Conservation (phyloP, 37 sponge, comb jelly and placozoan species). For the Geodia barretti region DNA sequence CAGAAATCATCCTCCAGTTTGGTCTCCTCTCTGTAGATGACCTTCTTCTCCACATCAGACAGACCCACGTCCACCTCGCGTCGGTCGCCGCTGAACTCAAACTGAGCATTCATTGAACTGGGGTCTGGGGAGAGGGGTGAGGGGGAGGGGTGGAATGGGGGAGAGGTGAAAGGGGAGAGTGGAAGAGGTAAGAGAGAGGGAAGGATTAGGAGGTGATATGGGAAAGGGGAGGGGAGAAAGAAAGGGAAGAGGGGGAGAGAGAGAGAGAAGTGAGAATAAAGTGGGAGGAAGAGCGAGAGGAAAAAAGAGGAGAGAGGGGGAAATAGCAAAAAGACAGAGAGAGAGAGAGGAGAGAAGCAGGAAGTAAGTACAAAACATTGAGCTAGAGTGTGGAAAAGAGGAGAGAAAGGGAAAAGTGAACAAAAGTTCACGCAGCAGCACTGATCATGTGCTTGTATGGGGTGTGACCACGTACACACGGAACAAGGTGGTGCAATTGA, state of each 20-base stretch:
- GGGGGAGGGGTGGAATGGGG: too few species aligned
- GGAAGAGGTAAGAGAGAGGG: neutral
- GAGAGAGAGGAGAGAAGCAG: too few species aligned
- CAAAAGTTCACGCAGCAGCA: too few species aligned
- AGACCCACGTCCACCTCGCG: slow-evolving; percentile 5
- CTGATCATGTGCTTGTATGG: too few species aligned
- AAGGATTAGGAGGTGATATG: neutral
- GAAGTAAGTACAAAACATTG: too few species aligned
- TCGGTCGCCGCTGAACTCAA: slow-evolving; percentile 51
- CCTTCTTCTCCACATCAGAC: slow-evolving; percentile 20
- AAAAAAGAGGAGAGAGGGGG: neutral
- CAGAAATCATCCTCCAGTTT: neutral
- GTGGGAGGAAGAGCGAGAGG: neutral
- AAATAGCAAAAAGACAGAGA: neutral
- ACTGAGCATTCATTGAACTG: slow-evolving; percentile 33
- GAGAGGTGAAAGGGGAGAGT: neutral
- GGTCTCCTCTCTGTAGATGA: neutral
- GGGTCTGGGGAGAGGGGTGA: slow-evolving; percentile 11
- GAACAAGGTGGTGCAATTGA: too few species aligned
- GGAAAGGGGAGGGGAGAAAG: neutral
- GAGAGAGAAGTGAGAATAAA: neutral
- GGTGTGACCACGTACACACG: too few species aligned
- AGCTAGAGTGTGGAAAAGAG: too few species aligned
- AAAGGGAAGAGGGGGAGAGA: too few species aligned
- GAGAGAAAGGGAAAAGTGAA: too few species aligned